A percentile compares a stretch with the other conserved stretches of the same genome.
These are phyloP conservation scores for Chloroclystis v-ata DNA, from an alignment of 2,888 invertebrate species.

Conservation along the genomic window DNA sequence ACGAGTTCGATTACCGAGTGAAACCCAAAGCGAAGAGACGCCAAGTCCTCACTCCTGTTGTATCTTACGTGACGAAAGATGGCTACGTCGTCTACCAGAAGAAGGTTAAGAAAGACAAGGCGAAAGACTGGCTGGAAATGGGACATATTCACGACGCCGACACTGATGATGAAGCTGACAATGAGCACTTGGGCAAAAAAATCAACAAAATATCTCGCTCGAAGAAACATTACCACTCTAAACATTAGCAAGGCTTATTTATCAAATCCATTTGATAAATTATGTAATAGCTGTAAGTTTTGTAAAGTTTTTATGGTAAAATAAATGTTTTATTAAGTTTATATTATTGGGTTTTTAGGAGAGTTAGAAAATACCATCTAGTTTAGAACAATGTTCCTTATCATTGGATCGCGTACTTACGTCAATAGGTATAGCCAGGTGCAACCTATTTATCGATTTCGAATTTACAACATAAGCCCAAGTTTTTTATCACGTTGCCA, in stretches of 20 bases:
- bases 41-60: slow-evolving; percentile 60
- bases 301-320: too few relatives aligned
- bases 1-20: slow-evolving; percentile 24
- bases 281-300: too few relatives aligned
- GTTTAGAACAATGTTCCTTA: too few relatives aligned
- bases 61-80: slow-evolving; percentile 63
- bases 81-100: slow-evolving; percentile 65
- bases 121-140: slow-evolving; percentile 58
- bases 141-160: slow-evolving; percentile 26
- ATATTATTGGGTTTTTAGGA: too few relatives aligned
- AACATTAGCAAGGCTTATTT: not conserved
- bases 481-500: too few relatives aligned
- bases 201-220: slow-evolving; percentile 20
- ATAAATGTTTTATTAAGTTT: too few relatives aligned
- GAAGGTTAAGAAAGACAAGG: slow-evolving; percentile 58
- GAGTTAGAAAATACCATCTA: too few relatives aligned
- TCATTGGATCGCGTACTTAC: too few relatives aligned
- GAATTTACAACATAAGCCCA: too few relatives aligned
- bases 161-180: slow-evolving; percentile 14
- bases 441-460: too few relatives aligned
- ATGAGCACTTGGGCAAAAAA: slow-evolving; percentile 15
- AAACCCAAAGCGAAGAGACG: slow-evolving; percentile 27
- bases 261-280: not conserved
- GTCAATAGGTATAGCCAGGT: too few relatives aligned
- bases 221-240: slow-evolving; percentile 11